Base-by-base conservation (phyloP, 2,888 invertebrate genomes). In the Yponomeuta plumbellus region DNA sequence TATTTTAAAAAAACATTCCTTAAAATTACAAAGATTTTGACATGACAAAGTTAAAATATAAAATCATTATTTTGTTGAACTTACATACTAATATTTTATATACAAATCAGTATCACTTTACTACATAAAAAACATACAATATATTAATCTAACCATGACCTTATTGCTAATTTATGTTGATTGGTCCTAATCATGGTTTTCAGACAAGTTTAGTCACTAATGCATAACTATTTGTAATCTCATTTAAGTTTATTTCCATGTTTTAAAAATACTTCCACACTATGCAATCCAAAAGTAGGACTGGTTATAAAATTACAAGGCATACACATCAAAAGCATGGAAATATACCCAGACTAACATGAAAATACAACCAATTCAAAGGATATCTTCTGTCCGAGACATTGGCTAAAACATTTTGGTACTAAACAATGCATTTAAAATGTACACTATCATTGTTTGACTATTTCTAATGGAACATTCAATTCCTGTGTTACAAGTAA, bases 401-500 rank as follows among this genome's bases (percentile, higher is more conserved):
- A 5, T 34, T 6, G 34, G 34, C 34, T 34, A 8, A 34, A 34
- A 34, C 34, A 34, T 6, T 34, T 34, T 34, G 8, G 8, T 34
- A 34, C 8, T 6, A 52, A 17, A 52, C 44, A 52, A 52, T 17
- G 13, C 44, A 52, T 1, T 17, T 66, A 66, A 67, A 70, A 63
- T 63, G 56, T 64, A 67, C 64, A 66, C 71, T 82, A 81, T 85
- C 81, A 88, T 81, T 88, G 84, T 71, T 81, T 85, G 57, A 88
- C 70, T 70, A 88, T 71, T 72, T 84, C 84, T 69, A 85, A 66
- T 3, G 89, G 88, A 70, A 89, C 83, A 77, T 75, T 83, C 68
- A 87, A 70, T 67, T 88, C 82, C 65, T 84, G 79, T 21, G 83
- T 76, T 4, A 81, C 72, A 70, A 90, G 73, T 57, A 91, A 76